Evolutionary conservation across 2,797 vertebrate species (phyloP).

Genomic region (Melanotaenia nigrans): DNA sequence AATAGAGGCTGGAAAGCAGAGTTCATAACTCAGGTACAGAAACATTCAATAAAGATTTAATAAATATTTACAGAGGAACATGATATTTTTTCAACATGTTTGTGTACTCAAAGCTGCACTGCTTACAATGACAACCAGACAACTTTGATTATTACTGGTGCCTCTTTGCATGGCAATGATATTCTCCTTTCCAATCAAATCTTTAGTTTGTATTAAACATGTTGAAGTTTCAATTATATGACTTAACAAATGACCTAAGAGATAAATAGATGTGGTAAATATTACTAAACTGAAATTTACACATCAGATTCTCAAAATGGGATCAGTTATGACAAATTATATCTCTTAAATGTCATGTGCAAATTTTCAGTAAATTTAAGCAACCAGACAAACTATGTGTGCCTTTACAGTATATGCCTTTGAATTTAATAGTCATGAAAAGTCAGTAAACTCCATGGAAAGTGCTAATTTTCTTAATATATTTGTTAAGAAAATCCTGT

Average conservation of each 20-base stretch:
- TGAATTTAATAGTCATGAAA: background rate
- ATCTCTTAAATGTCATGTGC: background rate
- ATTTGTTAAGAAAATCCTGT: background rate
- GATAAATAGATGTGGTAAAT: background rate
- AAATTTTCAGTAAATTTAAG: background rate
- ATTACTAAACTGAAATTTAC: background rate
- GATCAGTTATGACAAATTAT: background rate
- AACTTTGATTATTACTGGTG: slow-evolving; percentile 15
- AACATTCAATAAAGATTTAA: slow-evolving; percentile 28
- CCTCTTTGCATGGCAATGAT: background rate
- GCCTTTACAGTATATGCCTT: background rate
- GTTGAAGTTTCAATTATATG: background rate
- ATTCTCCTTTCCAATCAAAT: background rate
- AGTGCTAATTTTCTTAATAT: background rate
- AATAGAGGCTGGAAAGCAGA: slow-evolving; percentile 8
- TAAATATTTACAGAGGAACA: slow-evolving; percentile 12
- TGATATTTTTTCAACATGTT: slow-evolving; percentile 27
- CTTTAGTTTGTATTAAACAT: slow-evolving; percentile 1
- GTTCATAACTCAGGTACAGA: slow-evolving; percentile 21
- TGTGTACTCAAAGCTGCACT: slow-evolving; percentile 21
- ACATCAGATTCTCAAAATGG: background rate
- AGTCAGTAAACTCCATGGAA: background rate
- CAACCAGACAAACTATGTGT: background rate
- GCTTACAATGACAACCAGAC: slow-evolving; percentile 2
- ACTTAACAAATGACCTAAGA: slow-evolving; percentile 9